Conservation (phyloP, 2,113 vertebrate genomes). For the Gila orcuttii region DNA sequence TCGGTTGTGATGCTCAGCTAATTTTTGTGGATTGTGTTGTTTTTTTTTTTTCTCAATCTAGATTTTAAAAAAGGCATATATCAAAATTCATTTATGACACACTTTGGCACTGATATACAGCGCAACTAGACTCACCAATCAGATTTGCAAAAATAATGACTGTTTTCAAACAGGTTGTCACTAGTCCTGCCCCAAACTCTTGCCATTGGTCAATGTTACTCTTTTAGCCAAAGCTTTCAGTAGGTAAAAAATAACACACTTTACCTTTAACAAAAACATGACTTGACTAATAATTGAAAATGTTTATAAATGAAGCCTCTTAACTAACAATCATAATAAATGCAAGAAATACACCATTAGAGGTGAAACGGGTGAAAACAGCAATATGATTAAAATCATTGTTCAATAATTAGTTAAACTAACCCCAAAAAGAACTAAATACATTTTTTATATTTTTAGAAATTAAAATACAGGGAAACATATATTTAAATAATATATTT, state of each 20-base stretch:
- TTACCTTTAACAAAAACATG: neutral
- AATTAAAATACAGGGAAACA: no score
- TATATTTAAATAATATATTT: no score
- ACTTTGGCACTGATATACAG: neutral
- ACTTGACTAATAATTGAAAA: neutral
- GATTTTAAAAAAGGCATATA: neutral
- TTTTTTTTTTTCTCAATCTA: slow-evolving; percentile 3
- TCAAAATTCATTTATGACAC: neutral
- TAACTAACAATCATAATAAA: no score
- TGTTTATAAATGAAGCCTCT: no score
- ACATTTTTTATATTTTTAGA: no score
- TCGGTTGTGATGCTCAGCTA: slow-evolving; percentile 56
- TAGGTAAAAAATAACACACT: neutral
- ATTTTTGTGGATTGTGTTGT: slow-evolving; percentile 50
- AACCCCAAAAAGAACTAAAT: neutral
- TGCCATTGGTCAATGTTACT: neutral
- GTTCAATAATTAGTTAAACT: neutral
- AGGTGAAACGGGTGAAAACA: neutral
- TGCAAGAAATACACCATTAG: neutral
- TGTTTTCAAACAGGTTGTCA: neutral
- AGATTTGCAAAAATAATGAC: neutral
- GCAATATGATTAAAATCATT: neutral
- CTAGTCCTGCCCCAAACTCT: neutral
- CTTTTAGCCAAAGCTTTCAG: neutral
- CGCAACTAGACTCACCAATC: neutral